phyloP scores from a whole-genome alignment of 2,797 vertebrate species.

The Poeciliopsis presidionis region DNA sequence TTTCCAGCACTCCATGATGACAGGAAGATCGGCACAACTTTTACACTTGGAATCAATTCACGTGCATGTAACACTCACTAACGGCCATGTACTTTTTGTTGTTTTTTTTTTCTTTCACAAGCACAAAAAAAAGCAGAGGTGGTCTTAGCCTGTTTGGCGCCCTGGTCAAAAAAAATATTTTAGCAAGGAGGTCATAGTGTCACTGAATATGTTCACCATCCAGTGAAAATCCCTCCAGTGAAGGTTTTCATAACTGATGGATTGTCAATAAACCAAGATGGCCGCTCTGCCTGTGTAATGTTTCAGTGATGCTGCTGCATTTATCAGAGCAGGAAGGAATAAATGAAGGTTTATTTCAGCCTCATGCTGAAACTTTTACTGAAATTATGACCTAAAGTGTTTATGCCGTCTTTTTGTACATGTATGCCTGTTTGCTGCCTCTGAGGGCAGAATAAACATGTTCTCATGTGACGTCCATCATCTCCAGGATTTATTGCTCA shows the following conservation, averaged over 20 bases:
- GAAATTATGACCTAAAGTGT: background rate
- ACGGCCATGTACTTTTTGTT: too few relatives aligned
- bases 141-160: too few relatives aligned
- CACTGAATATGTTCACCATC: background rate
- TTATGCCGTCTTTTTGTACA: background rate
- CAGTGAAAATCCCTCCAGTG: background rate
- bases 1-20: background rate
- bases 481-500: background rate
- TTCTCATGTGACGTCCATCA: background rate
- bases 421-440: background rate
- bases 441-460: background rate
- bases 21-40: background rate
- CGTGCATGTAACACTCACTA: too few relatives aligned
- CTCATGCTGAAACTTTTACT: background rate
- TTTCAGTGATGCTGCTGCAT: background rate
- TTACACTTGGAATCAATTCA: background rate
- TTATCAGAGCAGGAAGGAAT: background rate
- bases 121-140: too few relatives aligned
- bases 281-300: background rate
- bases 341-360: background rate
- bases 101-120: too few relatives aligned
- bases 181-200: background rate
- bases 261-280: background rate
- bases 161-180: background rate
- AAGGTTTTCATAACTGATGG: background rate